Evolutionary conservation across 2,888 invertebrate genomes (phyloP).

Genomic region (Meloe dianella): DNA sequence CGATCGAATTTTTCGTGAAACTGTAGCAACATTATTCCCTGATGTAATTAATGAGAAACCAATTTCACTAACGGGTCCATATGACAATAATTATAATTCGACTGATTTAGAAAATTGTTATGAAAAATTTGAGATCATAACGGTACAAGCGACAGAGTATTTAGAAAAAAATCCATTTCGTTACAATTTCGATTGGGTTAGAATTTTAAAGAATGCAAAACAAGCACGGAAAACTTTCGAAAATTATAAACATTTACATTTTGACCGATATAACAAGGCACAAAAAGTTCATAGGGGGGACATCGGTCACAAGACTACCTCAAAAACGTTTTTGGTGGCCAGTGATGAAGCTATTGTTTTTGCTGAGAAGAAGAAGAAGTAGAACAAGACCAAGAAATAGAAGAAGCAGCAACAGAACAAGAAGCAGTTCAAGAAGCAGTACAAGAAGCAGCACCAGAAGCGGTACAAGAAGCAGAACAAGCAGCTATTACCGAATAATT

Average conservation of each 20-base stretch:
- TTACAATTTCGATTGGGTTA: constrained; percentile 65
- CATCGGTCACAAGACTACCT: too few species aligned
- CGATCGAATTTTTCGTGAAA: constrained; percentile 70
- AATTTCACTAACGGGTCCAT: constrained; percentile 57
- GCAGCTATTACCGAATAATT: not conserved
- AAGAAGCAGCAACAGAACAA: not conserved
- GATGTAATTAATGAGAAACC: constrained; percentile 64
- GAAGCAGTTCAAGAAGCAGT: too few species aligned
- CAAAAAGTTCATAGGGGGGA: not conserved
- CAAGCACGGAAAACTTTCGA: not conserved
- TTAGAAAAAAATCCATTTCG: constrained; percentile 62
- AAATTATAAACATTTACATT: not conserved
- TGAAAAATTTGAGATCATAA: constrained; percentile 56
- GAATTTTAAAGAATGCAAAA: constrained; percentile 53
- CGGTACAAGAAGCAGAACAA: too few species aligned
- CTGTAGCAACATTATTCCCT: constrained; percentile 67
- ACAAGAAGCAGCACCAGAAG: not conserved
- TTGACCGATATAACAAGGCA: not conserved
- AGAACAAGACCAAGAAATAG: too few species aligned
- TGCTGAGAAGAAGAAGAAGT: not conserved
- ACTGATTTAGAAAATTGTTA: not conserved
- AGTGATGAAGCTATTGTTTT: not conserved
- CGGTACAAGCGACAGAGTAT: constrained; percentile 53
- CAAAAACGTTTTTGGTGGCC: too few species aligned
- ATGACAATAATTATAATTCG: constrained; percentile 29